phyloP scores from a whole-genome alignment of 2,888 invertebrate species.

The Prosopocoilus inquinatus region DNA sequence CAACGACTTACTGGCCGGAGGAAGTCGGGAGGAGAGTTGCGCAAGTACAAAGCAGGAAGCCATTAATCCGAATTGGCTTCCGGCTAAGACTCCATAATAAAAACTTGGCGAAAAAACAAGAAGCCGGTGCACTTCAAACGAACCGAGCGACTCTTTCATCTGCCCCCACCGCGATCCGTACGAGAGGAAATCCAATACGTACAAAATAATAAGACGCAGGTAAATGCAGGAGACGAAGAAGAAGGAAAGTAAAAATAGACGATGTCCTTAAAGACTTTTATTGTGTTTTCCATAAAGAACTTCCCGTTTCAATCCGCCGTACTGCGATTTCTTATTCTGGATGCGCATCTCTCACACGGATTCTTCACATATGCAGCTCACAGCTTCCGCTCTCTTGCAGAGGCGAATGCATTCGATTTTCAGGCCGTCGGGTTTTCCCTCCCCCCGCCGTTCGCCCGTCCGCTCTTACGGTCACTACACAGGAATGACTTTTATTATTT shows the following conservation, averaged over 20 bases:
- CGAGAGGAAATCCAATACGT: too few species aligned
- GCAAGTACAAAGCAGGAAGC: too few species aligned
- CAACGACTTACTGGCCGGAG: too few species aligned
- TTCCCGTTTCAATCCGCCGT: neutral
- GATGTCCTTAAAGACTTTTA: neutral
- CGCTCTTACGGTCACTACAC: conserved; percentile 25
- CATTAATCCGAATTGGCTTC: too few species aligned
- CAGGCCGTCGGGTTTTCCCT: conserved; percentile 24
- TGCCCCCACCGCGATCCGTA: too few species aligned
- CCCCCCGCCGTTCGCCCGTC: conserved; percentile 20
- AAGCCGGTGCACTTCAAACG: too few species aligned
- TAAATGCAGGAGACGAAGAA: neutral
- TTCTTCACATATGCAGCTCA: conserved; percentile 23
- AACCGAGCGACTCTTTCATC: too few species aligned
- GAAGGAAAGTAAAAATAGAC: neutral
- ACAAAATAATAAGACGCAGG: too few species aligned
- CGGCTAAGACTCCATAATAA: too few species aligned
- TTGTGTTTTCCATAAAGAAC: neutral
- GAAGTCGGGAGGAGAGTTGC: too few species aligned
- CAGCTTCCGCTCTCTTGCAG: conserved; percentile 18
- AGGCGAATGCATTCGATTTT: conserved; percentile 22
- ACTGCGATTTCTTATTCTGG: neutral
- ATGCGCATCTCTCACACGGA: neutral
- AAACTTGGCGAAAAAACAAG: too few species aligned
- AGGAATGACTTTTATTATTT: conserved; percentile 22